Evolutionary conservation across 2,113 vertebrate genomes (phyloP).

Genomic region (Gila orcuttii): DNA sequence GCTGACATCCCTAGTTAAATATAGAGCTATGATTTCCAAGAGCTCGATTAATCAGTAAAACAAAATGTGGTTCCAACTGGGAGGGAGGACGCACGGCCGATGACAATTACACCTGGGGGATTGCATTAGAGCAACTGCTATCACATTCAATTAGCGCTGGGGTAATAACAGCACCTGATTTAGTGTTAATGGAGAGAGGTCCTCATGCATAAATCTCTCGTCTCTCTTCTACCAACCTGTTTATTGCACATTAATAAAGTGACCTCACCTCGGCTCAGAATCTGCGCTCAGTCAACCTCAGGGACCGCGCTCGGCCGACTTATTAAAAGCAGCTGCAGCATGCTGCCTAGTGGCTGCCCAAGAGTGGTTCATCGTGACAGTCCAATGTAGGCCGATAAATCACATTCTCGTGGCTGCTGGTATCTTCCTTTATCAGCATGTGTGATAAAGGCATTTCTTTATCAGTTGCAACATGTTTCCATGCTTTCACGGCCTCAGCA

Average conservation of each 20-base stretch:
- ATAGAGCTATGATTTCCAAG: constrained; percentile 16
- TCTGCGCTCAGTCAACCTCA: constrained; percentile 33
- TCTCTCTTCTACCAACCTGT: constrained; percentile 68
- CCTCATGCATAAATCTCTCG: constrained; percentile 57
- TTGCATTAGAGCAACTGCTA: constrained; percentile 64
- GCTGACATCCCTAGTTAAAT: constrained; percentile 20
- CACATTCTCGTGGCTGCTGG: constrained; percentile 57
- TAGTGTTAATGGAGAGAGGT: constrained; percentile 73
- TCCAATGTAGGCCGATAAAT: constrained; percentile 63
- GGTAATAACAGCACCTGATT: constrained; percentile 71
- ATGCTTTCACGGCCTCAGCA: neutral
- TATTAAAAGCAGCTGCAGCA: constrained; percentile 50
- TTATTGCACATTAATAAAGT: constrained; percentile 68
- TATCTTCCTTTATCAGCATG: constrained; percentile 67
- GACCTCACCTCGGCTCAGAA: constrained; percentile 42
- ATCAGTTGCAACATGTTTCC: constrained; percentile 61
- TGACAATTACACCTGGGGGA: constrained; percentile 72
- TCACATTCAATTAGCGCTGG: constrained; percentile 73
- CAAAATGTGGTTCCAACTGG: constrained; percentile 46
- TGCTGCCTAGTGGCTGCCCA: constrained; percentile 3
- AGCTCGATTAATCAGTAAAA: constrained; percentile 53
- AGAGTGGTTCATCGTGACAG: constrained; percentile 34
- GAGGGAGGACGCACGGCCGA: constrained; percentile 47
- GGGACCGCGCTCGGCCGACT: constrained; percentile 21
- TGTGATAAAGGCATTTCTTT: constrained; percentile 68